Evolutionary conservation across 2,888 invertebrate genomes (phyloP).

Genomic region (Patella caerulea): DNA sequence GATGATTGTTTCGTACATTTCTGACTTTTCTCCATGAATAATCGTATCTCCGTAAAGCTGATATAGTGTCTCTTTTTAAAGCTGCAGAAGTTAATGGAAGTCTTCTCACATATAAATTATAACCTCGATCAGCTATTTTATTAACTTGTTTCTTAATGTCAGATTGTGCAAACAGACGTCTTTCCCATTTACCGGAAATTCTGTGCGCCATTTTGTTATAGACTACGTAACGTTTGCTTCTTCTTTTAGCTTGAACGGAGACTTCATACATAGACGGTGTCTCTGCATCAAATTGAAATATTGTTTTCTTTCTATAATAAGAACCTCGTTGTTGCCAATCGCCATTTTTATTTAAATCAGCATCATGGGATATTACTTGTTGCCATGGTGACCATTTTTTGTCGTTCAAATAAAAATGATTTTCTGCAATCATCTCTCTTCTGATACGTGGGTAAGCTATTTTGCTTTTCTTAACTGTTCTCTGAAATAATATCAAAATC

Average conservation of each 20-base stretch:
- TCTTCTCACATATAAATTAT: slow-evolving; percentile 38
- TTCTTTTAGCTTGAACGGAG: slow-evolving; percentile 35
- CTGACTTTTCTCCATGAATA: slow-evolving; percentile 40
- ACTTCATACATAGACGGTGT: slow-evolving; percentile 48
- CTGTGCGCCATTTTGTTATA: slow-evolving; percentile 40
- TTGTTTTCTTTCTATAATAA: slow-evolving; percentile 1
- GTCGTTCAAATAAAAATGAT: slow-evolving; percentile 43
- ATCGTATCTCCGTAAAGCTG: slow-evolving; percentile 39
- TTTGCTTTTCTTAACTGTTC: not conserved
- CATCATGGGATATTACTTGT: slow-evolving; percentile 32
- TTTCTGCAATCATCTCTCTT: slow-evolving; percentile 25
- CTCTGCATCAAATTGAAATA: slow-evolving; percentile 41
- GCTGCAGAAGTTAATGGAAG: not conserved
- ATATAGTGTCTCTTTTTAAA: slow-evolving; percentile 9
- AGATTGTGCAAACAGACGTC: slow-evolving; percentile 33
- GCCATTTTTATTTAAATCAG: slow-evolving; percentile 3
- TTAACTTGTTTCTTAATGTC: slow-evolving; percentile 40
- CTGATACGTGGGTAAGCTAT: slow-evolving; percentile 29
- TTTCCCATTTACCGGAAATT: slow-evolving; percentile 41
- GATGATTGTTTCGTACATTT: slow-evolving; percentile 18
- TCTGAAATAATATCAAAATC: no score
- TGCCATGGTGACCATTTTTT: slow-evolving; percentile 47
- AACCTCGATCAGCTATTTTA: slow-evolving; percentile 37
- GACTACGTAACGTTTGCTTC: slow-evolving; percentile 40
- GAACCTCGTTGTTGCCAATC: not conserved